These are phyloP conservation scores for Monomorium pharaonis DNA, from an alignment of 1,140 invertebrate species.

Conservation along the genomic window DNA sequence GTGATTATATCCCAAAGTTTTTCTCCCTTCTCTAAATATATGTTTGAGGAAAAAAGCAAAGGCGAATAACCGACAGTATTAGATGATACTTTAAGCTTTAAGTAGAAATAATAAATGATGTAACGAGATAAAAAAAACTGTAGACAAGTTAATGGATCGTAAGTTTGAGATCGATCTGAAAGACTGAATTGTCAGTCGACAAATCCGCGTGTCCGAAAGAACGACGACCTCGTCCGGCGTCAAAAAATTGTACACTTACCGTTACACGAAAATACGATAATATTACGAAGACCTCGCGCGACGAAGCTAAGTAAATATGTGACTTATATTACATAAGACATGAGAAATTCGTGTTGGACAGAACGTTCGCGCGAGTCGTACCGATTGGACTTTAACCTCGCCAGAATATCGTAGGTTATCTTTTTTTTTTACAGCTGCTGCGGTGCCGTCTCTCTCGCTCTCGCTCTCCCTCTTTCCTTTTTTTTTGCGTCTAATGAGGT, in stretches of 20 bases:
- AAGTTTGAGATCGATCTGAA: background rate
- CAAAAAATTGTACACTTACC: background rate
- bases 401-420: background rate
- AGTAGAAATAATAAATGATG: too few relatives aligned
- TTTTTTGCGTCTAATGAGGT: background rate
- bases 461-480: background rate
- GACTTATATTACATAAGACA: slow-evolving; percentile 48
- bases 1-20: too few relatives aligned
- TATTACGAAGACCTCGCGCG: background rate
- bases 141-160: background rate
- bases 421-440: background rate
- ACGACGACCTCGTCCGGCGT: background rate
- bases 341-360: background rate
- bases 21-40: too few relatives aligned
- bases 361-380: background rate
- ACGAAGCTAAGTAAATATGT: background rate
- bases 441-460: background rate
- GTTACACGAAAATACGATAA: background rate
- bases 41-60: too few relatives aligned
- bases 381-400: background rate
- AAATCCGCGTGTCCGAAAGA: background rate
- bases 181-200: background rate
- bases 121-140: background rate
- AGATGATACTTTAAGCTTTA: too few relatives aligned
- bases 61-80: too few relatives aligned